Base-by-base conservation (phyloP, 1,140 invertebrate genomes). In the Drosophila setifemur region DNA sequence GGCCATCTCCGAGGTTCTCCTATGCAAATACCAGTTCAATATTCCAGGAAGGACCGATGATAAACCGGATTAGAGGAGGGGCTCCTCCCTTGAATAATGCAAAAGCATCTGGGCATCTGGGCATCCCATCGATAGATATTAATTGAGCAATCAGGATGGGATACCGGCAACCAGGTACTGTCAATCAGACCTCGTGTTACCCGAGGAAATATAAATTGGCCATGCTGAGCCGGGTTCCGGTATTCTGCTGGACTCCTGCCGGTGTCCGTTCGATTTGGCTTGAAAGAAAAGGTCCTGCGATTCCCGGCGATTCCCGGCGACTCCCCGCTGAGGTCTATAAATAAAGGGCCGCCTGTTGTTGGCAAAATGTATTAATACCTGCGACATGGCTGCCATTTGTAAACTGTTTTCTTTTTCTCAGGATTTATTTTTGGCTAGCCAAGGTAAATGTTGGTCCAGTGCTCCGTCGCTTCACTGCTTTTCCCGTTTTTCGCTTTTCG, bases 91-190 rank as follows among this genome's bases (percentile, higher is more conserved):
- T 44, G 26, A 44, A 44, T 28, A 44, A 44, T 37, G 14, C 12
- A 26, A 37, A 11, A 12, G 9, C 23, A 37, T 37, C 33, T 8
- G 14, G n/a, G n/a, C n/a, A n/a, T n/a, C n/a, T n/a, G n/a, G n/a
- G n/a, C n/a, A n/a, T n/a, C n/a, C 28, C 33, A 1, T 14, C 12
- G 12, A 25, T 64, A 6, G 61, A 64, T 29, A 66, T 49, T 64
- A 66, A 49, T 64, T 66, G 58, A 49, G 58, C 61, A 66, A 64
- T 66, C 61, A 66, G 58, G 37, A 14, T 61, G 26, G 3, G 14
- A 43, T 12, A 23, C 8, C 2, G 16, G 19, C 7, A 8, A 11
- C 6, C 19, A 8, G 45, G 33, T 37, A 25, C 57, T 57, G 25
- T 57, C 57, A 61, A 57, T 57, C 48, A 54, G 48, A 6, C 2